Evolutionary conservation across 1,140 invertebrate genomes (phyloP), one percentile per base, ranked within the genome.

Genomic region (Polypedilum vanderplanki): DNA sequence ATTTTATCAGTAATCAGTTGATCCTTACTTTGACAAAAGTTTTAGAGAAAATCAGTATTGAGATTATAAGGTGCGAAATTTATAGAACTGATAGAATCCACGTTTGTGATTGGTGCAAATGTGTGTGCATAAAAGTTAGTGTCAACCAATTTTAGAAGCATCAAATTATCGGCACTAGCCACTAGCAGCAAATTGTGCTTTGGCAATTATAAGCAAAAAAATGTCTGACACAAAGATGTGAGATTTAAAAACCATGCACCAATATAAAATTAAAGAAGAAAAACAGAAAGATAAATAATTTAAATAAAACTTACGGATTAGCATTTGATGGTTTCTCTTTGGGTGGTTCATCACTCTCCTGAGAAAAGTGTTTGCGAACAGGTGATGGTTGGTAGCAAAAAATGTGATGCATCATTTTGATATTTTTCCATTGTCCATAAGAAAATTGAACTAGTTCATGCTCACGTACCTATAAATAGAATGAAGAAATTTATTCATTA

Each of bases 381-480:
- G 92, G 92, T 1, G 91, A 93, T 0, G 91, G 90, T 79, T 94
- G 91, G 80, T 95, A 95, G 77, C 90, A 93, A 80, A 94, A 93
- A 64, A 94, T 90, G 77, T 94, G 92, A 82, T 94, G 92, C 83
- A 95, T 89, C 86, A 95, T 89, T 78, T 89, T 89, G 0, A 94
- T 91, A 7, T 90, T 88, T 77, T 90, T 90, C 91, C 92, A 94
- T 77, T 90, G 88, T 74, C 89, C 90, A 77, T 93, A 95, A 10
- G 90, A 91, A 77, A 94, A 93, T 65, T 90, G 88, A 9, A 94
- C 91, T 15, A 94, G 83, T 81, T 94, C 91, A 79, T 91, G 89
- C 81, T 93, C 91, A 7, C 91, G 86, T 3, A 93, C 88, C 87
- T 89, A 77, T 74, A 78, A 81, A 75, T 70, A 77, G 41, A 75